Percentiles rank a stretch among this genome's conserved stretches.
These are phyloP conservation scores for Apamea epomidion DNA, from an alignment of 2,888 invertebrate genomes.

Conservation along the genomic window DNA sequence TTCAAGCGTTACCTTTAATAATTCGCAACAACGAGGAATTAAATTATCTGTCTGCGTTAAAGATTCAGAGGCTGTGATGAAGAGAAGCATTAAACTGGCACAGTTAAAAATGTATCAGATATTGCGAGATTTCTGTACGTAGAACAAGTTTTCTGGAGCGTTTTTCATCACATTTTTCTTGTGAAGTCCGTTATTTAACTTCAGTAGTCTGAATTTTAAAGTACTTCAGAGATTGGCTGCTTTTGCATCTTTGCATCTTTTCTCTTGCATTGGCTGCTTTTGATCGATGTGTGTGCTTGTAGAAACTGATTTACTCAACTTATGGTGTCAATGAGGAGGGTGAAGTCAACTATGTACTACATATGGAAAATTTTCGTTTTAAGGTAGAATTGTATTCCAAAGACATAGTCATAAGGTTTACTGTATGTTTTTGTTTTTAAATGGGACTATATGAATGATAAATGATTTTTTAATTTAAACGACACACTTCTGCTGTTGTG, in stretches of 20 bases:
- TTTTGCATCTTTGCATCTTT: not conserved
- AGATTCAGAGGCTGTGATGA: constrained; percentile 61
- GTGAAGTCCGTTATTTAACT: constrained; percentile 14
- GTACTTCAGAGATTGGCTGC: not conserved
- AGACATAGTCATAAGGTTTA: not conserved
- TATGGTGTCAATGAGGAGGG: not conserved
- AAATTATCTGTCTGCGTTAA: constrained; percentile 70
- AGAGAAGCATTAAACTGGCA: constrained; percentile 57
- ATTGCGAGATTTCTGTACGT: constrained; percentile 50
- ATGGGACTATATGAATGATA: constrained; percentile 3
- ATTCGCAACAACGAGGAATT: constrained; percentile 68
- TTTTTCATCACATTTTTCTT: constrained; percentile 43
- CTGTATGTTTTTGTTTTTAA: not conserved
- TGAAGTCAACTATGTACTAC: not conserved
- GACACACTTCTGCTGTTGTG: not conserved
- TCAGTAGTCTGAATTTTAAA: constrained; percentile 30
- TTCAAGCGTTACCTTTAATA: constrained; percentile 67
- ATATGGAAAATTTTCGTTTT: not conserved
- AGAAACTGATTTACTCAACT: not conserved
- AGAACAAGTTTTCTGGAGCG: constrained; percentile 26
- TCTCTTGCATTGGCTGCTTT: too few relatives aligned
- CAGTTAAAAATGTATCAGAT: constrained; percentile 62
- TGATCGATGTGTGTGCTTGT: not conserved
- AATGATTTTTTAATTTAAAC: not conserved
- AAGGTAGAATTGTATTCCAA: not conserved